Conservation (phyloP, 2,888 invertebrate species). For the Monoplex corrugatus region DNA sequence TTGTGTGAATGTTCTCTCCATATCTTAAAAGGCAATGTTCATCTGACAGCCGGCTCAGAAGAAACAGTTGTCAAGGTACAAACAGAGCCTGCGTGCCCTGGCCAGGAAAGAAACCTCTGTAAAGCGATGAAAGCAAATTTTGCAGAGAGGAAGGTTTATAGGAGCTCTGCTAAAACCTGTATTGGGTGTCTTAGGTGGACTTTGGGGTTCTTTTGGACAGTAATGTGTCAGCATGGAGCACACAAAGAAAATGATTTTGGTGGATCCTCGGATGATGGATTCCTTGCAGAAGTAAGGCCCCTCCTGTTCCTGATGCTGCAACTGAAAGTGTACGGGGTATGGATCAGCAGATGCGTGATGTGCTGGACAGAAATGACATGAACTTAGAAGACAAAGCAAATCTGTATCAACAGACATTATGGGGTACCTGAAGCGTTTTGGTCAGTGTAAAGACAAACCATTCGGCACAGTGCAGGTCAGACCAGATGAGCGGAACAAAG, state of each 20-base stretch:
- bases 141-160: not conserved
- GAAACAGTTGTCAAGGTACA: not conserved
- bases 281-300: not conserved
- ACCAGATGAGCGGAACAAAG: too few species aligned
- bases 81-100: not conserved
- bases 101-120: not conserved
- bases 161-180: too few species aligned
- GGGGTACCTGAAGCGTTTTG: not conserved
- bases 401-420: constrained; percentile 2
- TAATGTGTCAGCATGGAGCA: constrained; percentile 14
- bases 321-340: not conserved
- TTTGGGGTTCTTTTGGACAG: not conserved
- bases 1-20: too few species aligned
- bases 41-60: not conserved
- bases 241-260: constrained; percentile 28
- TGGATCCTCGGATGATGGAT: not conserved
- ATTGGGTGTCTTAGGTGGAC: not conserved
- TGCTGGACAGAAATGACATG: not conserved
- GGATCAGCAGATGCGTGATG: not conserved
- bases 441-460: not conserved
- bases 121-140: not conserved
- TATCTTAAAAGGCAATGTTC: not conserved
- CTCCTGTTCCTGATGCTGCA: constrained; percentile 1
- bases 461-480: not conserved
- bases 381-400: constrained; percentile 4